Conservation (phyloP, 2,797 vertebrate genomes). For the Smutsia temminckii region DNA sequence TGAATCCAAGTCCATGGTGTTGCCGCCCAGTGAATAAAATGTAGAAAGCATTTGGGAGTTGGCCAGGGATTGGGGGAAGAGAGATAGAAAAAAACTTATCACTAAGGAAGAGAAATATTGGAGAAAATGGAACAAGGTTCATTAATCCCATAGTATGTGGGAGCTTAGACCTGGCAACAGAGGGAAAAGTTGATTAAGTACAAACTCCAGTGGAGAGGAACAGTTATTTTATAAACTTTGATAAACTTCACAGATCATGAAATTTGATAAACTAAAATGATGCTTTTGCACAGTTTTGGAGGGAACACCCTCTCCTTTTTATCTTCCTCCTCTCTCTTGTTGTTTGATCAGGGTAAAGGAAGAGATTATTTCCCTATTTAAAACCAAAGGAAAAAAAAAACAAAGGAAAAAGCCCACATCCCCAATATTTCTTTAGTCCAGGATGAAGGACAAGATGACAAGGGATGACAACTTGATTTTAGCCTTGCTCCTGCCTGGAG, state of each 20-base stretch:
- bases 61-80: background rate
- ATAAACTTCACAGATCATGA: background rate
- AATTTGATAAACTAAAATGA: background rate
- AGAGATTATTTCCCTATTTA: constrained; percentile 55
- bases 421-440: background rate
- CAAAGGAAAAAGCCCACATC: background rate
- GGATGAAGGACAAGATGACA: constrained; percentile 59
- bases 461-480: constrained; percentile 36
- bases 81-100: background rate
- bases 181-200: background rate
- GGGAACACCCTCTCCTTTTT: background rate
- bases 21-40: background rate
- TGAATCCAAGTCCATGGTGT: background rate
- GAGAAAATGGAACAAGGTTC: background rate
- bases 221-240: background rate
- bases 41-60: background rate
- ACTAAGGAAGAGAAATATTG: background rate
- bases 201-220: background rate
- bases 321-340: background rate
- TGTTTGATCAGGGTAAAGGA: background rate
- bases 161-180: background rate
- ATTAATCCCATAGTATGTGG: background rate
- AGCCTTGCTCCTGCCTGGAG: background rate
- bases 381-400: background rate
- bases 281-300: background rate